Evolutionary conservation across 2,113 vertebrate genomes (phyloP).

Genomic region (Chionomys nivalis): DNA sequence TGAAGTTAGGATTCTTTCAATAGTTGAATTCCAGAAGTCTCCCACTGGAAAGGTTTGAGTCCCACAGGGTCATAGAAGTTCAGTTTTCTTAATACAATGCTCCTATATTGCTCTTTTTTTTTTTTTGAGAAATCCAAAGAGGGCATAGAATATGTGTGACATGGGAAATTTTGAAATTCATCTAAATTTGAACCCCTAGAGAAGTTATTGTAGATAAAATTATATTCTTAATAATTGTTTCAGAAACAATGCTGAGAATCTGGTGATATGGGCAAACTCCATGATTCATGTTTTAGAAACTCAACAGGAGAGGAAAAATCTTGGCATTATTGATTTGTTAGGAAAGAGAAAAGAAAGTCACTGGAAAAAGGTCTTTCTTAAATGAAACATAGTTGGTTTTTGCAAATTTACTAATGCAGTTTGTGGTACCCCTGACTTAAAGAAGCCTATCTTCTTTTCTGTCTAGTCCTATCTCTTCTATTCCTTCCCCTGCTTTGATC

Average conservation of each 20-base stretch:
- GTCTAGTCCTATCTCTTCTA: not conserved
- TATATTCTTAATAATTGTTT: not conserved
- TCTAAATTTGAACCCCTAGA: not conserved
- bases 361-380: not conserved
- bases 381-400: not conserved
- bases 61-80: not conserved
- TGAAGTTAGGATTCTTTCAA: not conserved
- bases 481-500: not conserved
- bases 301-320: not conserved
- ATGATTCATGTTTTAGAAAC: not conserved
- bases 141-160: not conserved
- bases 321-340: not conserved
- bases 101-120: not conserved
- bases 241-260: not conserved
- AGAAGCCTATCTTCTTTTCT: not conserved
- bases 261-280: not conserved
- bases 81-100: not conserved
- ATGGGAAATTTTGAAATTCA: constrained; percentile 27
- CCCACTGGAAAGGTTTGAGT: not conserved
- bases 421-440: not conserved
- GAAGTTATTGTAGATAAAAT: not conserved
- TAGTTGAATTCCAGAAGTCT: not conserved
- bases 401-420: not conserved
- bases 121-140: constrained; percentile 28
- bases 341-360: not conserved